phyloP scores from a whole-genome alignment of 2,888 invertebrate genomes.

The Adela reaumurella region DNA sequence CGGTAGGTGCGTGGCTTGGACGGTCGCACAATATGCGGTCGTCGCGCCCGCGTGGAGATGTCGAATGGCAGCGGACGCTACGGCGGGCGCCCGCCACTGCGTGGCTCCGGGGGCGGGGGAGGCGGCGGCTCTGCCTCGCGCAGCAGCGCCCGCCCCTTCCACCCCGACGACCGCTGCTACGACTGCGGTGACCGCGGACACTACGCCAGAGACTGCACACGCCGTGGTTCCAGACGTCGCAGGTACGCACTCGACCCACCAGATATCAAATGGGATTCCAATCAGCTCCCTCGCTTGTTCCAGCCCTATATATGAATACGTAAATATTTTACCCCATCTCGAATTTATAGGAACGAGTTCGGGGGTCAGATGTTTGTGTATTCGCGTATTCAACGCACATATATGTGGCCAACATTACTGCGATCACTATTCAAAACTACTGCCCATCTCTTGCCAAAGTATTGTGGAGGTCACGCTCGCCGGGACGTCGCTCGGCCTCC shows the following conservation, averaged over 20 bases:
- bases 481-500: too few relatives aligned
- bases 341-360: too few relatives aligned
- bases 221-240: constrained; percentile 61
- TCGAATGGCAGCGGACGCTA: constrained; percentile 71
- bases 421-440: too few relatives aligned
- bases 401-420: too few relatives aligned
- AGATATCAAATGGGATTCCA: neutral
- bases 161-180: constrained; percentile 90
- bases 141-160: constrained; percentile 67
- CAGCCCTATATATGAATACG: too few relatives aligned
- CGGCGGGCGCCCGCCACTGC: constrained; percentile 32
- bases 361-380: too few relatives aligned
- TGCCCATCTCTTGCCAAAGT: too few relatives aligned
- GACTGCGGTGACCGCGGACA: constrained; percentile 93
- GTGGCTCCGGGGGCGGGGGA: constrained; percentile 23
- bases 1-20: constrained; percentile 58
- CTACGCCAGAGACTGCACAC: constrained; percentile 86
- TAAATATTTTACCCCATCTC: too few relatives aligned
- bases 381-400: too few relatives aligned
- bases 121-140: constrained; percentile 59
- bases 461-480: too few relatives aligned
- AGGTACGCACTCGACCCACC: constrained; percentile 21
- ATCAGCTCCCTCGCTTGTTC: neutral
- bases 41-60: constrained; percentile 86
- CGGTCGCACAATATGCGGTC: constrained; percentile 82